Evolutionary conservation across 1,140 invertebrate genomes (phyloP), one percentile per base, ranked within the genome.

Genomic region (Pemphigus obesinymphae): DNA sequence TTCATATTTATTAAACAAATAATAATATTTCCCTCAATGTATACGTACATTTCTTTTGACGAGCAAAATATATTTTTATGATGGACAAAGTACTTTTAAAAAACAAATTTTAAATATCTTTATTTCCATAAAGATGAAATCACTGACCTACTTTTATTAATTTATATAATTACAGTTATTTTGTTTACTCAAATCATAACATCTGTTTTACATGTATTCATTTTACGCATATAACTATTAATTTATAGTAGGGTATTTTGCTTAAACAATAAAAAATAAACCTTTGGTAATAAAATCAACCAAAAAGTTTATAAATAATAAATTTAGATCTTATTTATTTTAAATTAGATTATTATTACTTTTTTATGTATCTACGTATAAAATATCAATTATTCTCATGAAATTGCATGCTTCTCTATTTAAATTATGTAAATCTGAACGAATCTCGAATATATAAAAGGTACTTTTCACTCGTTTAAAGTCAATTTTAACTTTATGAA

Each of bases 401-500:
- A 72, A 48, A 48, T 70, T 26, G n/a, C n/a, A 66, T 43, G 2
- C 1, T 11, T 37, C 23, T 31, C 26, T 1, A 45, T 29, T 48
- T 48, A 29, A 48, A 72, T 72, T 72, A 72, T 72, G 68, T 48
- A 72, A 72, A 72, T 72, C 68, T 7, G 6, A 72, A 72, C 31
- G 17, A 48, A 72, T 48, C 43, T 48, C 23, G 48, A 48, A 72
- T 20, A 48, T 31, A 48, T 26, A 31, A 72, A 72, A 72, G 34
- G 40, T 29, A n/a, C n/a, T 40, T 48, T 29, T 72, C 29, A 72
- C 26, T 48, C 26, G 31, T 26, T n/a, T 48, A 48, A 72, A 72
- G 68, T 72, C 68, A 72, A 72, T 72, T 72, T 72, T 11, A 48
- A 72, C 43, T 72, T 72, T 72, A 72, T 72, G n/a, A 72, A 72